Evolutionary conservation across 2,113 vertebrate species (phyloP), one percentile per base, ranked within the genome.

Genomic region (Megaceryle torquata): DNA sequence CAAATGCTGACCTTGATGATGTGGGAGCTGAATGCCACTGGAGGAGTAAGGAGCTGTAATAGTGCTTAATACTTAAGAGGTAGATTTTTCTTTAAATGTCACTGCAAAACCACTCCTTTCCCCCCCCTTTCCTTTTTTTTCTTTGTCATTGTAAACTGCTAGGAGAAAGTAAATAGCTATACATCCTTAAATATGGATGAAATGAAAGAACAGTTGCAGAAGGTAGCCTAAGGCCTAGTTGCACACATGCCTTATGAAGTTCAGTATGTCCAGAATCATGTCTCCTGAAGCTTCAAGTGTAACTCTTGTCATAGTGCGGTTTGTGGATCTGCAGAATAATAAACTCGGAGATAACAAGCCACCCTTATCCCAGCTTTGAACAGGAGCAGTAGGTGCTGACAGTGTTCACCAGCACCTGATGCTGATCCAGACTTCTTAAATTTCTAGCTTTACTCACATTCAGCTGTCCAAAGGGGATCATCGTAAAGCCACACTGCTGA

Each of bases 401-500:
- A 44, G 53, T 50, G 41, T 93, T 96, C 85, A 76, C 67, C 68
- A 61, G 54, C 2, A 39, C 56, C 88, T 72, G 79, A 74, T 84
- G 88, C 88, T 97, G 88, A 98, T 97, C 96, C 95, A 56, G 35
- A 90, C 91, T 97, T 96, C 84, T 96, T 93, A 93, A 72, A 90
- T 88, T 72, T 95, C 85, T 83, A 89, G 64, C 78, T 91, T 89
- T 84, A 74, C 81, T 97, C 94, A 88, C 77, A 79, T 86, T 94
- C 94, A 93, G 44, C 85, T 80, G 95, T 97, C 78, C 53, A 95
- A 91, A 92, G 24, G 76, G 93, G 95, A 98, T 98, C 96, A 96
- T 67, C 5, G 35, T 94, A 97, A 98, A 98, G 95, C 95, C 83
- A 80, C 46, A 24, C 20, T 65, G 78, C 93, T 91, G 95, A 96